phyloP scores from a whole-genome alignment of 2,113 vertebrate species.

The Alligator mississippiensis region DNA sequence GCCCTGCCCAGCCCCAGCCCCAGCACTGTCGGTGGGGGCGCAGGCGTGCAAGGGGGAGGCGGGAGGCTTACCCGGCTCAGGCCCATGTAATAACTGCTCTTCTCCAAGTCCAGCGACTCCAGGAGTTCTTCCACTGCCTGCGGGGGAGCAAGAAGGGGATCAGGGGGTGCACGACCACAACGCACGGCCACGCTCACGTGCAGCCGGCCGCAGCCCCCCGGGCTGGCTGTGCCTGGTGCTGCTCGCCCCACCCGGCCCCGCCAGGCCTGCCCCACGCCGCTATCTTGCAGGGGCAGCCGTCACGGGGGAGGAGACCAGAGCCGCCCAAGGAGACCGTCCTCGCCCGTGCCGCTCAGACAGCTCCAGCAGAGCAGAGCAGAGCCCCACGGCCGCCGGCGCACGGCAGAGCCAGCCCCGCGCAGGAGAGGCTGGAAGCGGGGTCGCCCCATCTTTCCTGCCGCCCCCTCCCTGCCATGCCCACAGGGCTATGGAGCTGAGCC shows the following conservation, averaged over 20 bases:
- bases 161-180: neutral
- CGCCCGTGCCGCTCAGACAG: too few relatives aligned
- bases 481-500: too few relatives aligned
- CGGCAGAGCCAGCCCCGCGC: too few relatives aligned
- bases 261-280: neutral
- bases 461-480: too few relatives aligned
- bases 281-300: neutral
- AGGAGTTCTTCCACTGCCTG: conserved; percentile 95
- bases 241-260: neutral
- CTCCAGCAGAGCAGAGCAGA: neutral
- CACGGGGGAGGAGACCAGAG: too few relatives aligned
- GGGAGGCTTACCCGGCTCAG: conserved; percentile 87
- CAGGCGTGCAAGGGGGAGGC: neutral
- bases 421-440: too few relatives aligned
- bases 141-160: neutral
- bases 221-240: neutral
- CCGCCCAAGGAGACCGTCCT: too few relatives aligned
- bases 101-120: conserved; percentile 94
- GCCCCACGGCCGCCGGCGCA: neutral
- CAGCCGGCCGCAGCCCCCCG: neutral
- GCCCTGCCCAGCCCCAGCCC: neutral
- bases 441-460: too few relatives aligned
- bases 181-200: neutral
- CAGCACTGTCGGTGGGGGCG: rapidly evolving
- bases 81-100: conserved; percentile 95